Evolutionary conservation across 2,113 vertebrate species (phyloP).

Genomic region (Brachyhypopomus gauderio): DNA sequence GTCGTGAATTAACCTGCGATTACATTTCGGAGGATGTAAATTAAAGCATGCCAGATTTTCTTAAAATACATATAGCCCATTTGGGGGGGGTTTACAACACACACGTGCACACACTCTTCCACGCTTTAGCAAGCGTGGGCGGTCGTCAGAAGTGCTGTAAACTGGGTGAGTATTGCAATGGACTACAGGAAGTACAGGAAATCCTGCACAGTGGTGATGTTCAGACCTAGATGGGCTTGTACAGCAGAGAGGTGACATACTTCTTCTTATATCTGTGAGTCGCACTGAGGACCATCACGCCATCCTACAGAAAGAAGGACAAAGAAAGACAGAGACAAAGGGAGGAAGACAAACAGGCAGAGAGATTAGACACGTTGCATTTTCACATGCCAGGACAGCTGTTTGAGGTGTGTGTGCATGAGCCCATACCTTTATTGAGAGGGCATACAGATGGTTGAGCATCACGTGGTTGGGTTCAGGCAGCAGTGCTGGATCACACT

Average conservation of each 20-base stretch:
- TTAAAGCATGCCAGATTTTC: neutral
- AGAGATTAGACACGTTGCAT: constrained; percentile 21
- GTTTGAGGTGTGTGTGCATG: neutral
- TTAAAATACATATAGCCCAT: neutral
- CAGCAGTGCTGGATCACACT: constrained; percentile 96
- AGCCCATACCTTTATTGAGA: constrained; percentile 91
- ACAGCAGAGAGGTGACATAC: constrained; percentile 91
- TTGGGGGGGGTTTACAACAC: no score
- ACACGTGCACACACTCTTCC: neutral
- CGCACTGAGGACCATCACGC: constrained; percentile 96
- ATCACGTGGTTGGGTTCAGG: constrained; percentile 98
- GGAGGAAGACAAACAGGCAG: constrained; percentile 74
- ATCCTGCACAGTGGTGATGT: constrained; percentile 45
- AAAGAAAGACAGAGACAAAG: constrained; percentile 72
- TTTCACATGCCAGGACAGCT: neutral
- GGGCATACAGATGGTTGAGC: constrained; percentile 95
- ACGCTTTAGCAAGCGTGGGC: no score
- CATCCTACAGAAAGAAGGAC: constrained; percentile 76
- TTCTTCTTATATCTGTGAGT: constrained; percentile 99
- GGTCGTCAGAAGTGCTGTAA: constrained; percentile 54
- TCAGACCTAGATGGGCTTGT: constrained; percentile 77
- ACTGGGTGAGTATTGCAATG: constrained; percentile 62
- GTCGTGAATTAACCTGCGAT: neutral
- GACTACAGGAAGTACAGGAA: constrained; percentile 51
- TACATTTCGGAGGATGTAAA: neutral